These are phyloP conservation scores for Acronicta leporina DNA, from an alignment of 2,888 invertebrate species.

Conservation along the genomic window DNA sequence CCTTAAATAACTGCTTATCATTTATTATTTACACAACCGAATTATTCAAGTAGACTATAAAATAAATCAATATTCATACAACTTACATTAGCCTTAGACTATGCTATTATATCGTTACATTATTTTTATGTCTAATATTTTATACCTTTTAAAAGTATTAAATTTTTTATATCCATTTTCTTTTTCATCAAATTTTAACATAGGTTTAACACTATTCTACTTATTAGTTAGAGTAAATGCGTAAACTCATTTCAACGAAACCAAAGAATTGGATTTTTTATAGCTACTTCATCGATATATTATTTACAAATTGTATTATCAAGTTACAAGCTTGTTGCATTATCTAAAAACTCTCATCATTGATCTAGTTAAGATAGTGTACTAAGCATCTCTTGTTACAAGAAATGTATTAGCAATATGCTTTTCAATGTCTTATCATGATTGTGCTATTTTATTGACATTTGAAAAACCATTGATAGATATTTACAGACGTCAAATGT, in stretches of 20 bases:
- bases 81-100: constrained; percentile 50
- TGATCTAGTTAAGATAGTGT: too few species aligned
- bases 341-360: constrained; percentile 8
- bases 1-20: constrained; percentile 74
- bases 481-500: too few species aligned
- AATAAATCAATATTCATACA: constrained; percentile 52
- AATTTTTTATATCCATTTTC: constrained; percentile 59
- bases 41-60: constrained; percentile 63
- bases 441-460: too few species aligned
- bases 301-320: constrained; percentile 53
- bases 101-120: constrained; percentile 46
- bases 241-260: constrained; percentile 50
- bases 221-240: constrained; percentile 58
- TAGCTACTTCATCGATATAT: constrained; percentile 42
- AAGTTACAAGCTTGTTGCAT: constrained; percentile 22
- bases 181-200: constrained; percentile 56
- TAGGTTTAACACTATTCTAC: constrained; percentile 52
- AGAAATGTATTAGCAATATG: too few species aligned
- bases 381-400: too few species aligned
- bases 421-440: too few species aligned
- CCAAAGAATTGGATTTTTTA: constrained; percentile 18
- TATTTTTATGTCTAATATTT: constrained; percentile 45
- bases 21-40: constrained; percentile 78
- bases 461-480: too few species aligned
- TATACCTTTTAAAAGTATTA: constrained; percentile 73